Evolutionary conservation across 37 sponge, comb jelly and placozoan species (phyloP).

Genomic region (Lycopodina hypogea): DNA sequence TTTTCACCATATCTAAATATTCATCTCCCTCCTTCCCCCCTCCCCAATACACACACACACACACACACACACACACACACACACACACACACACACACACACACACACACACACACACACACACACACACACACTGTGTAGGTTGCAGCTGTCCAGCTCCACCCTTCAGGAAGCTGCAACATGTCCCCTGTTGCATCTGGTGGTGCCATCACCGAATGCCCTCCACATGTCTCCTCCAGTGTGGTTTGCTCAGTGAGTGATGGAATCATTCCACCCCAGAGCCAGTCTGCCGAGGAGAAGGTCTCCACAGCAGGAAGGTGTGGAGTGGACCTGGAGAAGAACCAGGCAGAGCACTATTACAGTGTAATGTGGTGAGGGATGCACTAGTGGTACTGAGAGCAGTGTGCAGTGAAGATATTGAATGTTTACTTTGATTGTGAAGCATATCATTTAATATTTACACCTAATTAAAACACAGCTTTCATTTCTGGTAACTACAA

Average conservation of each 20-base stretch:
- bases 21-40: too few species aligned
- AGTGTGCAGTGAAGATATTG: background rate
- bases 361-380: slow-evolving; percentile 67
- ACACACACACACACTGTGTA: too few species aligned
- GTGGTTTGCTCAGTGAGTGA: background rate
- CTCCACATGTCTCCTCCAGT: background rate
- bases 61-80: too few species aligned
- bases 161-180: background rate
- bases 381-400: background rate
- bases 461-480: too few species aligned
- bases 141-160: too few species aligned
- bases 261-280: background rate
- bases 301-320: background rate
- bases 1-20: too few species aligned
- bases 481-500: too few species aligned
- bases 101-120: too few species aligned
- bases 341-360: slow-evolving; percentile 24
- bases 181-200: background rate
- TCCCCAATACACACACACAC: too few species aligned
- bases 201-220: background rate
- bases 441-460: too few species aligned
- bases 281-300: background rate
- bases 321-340: background rate
- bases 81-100: too few species aligned
- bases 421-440: too few species aligned